Conservation (phyloP, 2,888 invertebrate species). For the Caenorhabditis drosophilae region DNA sequence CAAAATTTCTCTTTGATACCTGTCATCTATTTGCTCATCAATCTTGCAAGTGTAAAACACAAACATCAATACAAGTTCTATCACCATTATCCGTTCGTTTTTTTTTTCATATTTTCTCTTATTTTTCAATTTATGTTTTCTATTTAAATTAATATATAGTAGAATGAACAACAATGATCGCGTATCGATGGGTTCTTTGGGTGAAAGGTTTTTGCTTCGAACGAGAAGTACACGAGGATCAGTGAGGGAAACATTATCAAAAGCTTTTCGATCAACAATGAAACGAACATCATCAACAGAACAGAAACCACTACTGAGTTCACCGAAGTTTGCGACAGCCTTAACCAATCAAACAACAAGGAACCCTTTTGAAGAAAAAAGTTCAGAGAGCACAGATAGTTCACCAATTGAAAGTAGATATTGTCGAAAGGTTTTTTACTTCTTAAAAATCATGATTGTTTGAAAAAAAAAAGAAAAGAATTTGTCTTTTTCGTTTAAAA, state of each 20-base stretch:
- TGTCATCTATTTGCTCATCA: constrained; percentile 24
- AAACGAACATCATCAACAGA: constrained; percentile 33
- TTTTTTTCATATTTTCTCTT: constrained; percentile 9
- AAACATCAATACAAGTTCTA: constrained; percentile 15
- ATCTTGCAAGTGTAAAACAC: constrained; percentile 30
- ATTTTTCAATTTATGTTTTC: constrained; percentile 6
- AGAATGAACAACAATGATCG: no score
- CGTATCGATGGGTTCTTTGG: constrained; percentile 42
- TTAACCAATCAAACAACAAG: constrained; percentile 21
- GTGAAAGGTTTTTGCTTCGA: constrained; percentile 41
- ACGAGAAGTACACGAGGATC: constrained; percentile 33
- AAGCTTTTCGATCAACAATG: constrained; percentile 40
- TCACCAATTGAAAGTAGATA: constrained; percentile 2
- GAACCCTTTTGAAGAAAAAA: constrained; percentile 16
- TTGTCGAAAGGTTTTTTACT: not conserved
- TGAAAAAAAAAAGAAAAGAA: not conserved
- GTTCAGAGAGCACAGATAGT: constrained; percentile 28
- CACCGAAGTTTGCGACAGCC: constrained; percentile 28
- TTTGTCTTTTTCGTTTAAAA: not conserved
- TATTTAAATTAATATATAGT: no score
- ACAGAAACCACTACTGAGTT: constrained; percentile 13
- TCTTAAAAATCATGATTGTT: not conserved
- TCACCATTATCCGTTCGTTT: not conserved
- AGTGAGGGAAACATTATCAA: constrained; percentile 38
- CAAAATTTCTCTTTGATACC: constrained; percentile 2